Evolutionary conservation across 1,140 invertebrate species (phyloP).

Genomic region (Lepidurus packardi): DNA sequence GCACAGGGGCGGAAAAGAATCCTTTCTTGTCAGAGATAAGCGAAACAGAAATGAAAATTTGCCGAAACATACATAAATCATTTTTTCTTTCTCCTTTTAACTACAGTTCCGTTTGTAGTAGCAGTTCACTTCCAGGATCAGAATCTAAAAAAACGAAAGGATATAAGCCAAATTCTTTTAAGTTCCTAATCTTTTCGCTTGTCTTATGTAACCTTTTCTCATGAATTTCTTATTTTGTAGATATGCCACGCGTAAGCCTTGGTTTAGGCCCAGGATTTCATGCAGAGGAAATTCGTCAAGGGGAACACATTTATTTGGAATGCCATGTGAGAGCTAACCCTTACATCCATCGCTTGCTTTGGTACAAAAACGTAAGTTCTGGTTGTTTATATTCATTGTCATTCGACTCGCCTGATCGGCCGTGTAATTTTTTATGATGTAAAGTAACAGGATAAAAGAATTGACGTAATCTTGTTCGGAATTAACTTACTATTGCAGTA

Average conservation of each 20-base stretch:
- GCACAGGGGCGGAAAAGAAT: neutral
- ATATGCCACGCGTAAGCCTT: constrained; percentile 46
- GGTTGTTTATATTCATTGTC: neutral
- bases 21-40: neutral
- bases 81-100: too few relatives aligned
- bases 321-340: constrained; percentile 49
- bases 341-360: constrained; percentile 45
- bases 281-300: constrained; percentile 48
- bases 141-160: too few relatives aligned
- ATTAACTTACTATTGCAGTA: neutral
- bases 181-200: neutral
- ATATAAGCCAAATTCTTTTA: too few relatives aligned
- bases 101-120: too few relatives aligned
- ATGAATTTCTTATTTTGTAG: constrained; percentile 42
- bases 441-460: too few relatives aligned
- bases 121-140: too few relatives aligned
- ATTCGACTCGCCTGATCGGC: neutral
- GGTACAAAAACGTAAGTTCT: constrained; percentile 45
- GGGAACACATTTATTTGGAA: constrained; percentile 52
- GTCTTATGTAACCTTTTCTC: neutral
- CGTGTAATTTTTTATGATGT: neutral
- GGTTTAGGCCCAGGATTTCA: constrained; percentile 46
- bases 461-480: neutral
- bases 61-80: neutral
- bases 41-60: neutral